phyloP scores from a whole-genome alignment of 2,888 invertebrate genomes.

The Morinoia aosen region DNA sequence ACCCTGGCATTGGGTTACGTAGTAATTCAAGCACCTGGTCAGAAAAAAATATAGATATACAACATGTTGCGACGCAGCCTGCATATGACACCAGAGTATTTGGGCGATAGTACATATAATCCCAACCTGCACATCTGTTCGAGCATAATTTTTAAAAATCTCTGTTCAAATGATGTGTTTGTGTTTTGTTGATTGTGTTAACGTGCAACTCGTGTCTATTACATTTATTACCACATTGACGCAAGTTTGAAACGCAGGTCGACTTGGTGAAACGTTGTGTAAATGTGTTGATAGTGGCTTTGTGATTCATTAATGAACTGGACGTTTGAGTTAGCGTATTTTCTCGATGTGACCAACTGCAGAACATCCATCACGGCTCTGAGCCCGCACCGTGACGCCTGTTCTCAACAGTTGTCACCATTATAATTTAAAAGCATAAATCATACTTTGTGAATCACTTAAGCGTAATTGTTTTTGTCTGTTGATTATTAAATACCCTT shows the following conservation, averaged over 20 bases:
- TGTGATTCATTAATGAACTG: neutral
- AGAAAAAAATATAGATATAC: neutral
- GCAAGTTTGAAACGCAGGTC: neutral
- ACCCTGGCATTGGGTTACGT: neutral
- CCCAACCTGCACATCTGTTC: neutral
- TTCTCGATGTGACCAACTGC: neutral
- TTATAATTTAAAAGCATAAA: neutral
- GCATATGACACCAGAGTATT: neutral
- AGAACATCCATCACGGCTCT: neutral
- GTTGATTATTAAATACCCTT: neutral
- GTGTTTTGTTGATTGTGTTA: neutral
- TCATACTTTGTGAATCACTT: neutral
- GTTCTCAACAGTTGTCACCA: neutral
- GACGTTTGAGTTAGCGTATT: neutral
- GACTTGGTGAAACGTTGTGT: neutral
- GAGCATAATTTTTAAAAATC: neutral
- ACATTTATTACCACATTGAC: neutral
- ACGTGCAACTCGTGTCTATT: neutral
- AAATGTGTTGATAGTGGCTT: neutral
- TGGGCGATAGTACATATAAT: neutral
- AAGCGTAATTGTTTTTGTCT: neutral
- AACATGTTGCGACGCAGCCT: neutral
- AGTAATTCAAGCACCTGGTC: neutral
- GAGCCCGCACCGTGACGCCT: constrained; percentile 1
- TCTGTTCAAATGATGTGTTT: neutral